Evolutionary conservation across 2,113 vertebrate species (phyloP).

Genomic region (Pelusios castaneus): DNA sequence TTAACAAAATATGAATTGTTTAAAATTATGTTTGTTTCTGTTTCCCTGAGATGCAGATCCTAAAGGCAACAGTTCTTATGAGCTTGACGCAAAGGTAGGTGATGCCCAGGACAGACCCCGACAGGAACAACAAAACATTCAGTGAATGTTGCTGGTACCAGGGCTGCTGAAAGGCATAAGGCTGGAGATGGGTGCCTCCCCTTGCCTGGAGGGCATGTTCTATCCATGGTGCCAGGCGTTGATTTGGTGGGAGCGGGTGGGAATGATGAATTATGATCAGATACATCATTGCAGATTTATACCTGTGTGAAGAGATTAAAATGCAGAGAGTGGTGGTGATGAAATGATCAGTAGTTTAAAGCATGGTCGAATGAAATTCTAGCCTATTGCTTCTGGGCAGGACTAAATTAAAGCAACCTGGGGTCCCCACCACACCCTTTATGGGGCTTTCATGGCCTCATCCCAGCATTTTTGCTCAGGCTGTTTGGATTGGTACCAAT

Average conservation of each 20-base stretch:
- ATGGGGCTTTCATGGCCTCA: constrained; percentile 7
- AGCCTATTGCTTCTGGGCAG: background rate
- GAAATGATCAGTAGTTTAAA: background rate
- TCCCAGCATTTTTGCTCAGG: background rate
- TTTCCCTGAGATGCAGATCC: background rate
- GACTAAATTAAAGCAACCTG: background rate
- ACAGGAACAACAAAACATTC: constrained; percentile 70
- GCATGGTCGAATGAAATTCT: background rate
- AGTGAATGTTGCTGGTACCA: constrained; percentile 77
- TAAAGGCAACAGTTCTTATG: background rate
- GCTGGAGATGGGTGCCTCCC: constrained; percentile 69
- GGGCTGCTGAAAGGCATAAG: constrained; percentile 56
- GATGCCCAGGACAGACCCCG: background rate
- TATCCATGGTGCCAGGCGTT: constrained; percentile 74
- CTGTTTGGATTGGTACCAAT: constrained; percentile 1
- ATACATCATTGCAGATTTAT: constrained; percentile 70
- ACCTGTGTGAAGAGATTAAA: constrained; percentile 50
- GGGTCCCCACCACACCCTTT: background rate
- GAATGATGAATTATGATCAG: constrained; percentile 71
- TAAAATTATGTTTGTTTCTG: constrained; percentile 54
- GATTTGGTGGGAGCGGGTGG: constrained; percentile 68
- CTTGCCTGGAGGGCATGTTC: constrained; percentile 74
- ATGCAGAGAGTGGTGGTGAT: background rate
- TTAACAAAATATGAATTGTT: background rate
- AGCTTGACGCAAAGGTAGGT: constrained; percentile 51